phyloP scores from a whole-genome alignment of 2,797 vertebrate genomes.

The Sternarchorhynchus goeldii region DNA sequence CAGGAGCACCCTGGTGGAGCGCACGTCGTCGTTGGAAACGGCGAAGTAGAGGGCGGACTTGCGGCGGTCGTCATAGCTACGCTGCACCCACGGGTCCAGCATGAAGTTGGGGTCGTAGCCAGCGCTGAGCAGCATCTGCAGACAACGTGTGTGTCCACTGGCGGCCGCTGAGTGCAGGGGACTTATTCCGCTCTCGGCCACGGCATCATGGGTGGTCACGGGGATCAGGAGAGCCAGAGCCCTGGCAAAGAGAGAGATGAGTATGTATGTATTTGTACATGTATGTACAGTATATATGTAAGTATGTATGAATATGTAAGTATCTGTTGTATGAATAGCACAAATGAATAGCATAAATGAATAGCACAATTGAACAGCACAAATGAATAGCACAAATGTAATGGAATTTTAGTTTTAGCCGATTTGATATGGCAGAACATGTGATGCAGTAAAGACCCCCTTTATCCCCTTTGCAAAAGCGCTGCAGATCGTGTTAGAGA shows the following conservation, averaged over 20 bases:
- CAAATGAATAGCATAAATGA: not conserved
- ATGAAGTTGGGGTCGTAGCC: constrained; percentile 93
- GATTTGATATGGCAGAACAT: not conserved
- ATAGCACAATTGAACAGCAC: too few relatives aligned
- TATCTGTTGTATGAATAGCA: not conserved
- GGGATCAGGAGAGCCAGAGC: constrained; percentile 83
- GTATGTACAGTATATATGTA: too few relatives aligned
- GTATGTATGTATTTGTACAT: not conserved
- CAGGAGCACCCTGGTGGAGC: constrained; percentile 80
- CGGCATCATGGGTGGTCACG: constrained; percentile 78
- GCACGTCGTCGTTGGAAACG: constrained; percentile 86
- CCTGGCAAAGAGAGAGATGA: constrained; percentile 64
- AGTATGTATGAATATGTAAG: too few relatives aligned
- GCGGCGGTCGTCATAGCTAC: constrained; percentile 87
- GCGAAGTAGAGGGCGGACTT: constrained; percentile 90
- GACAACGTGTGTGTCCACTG: constrained; percentile 84
- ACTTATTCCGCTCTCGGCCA: constrained; percentile 90
- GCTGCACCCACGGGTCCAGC: constrained; percentile 83
- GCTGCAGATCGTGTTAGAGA: too few relatives aligned
- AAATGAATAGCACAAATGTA: not conserved
- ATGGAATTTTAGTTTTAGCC: not conserved
- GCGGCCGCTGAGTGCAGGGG: constrained; percentile 92
- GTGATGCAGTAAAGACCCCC: too few relatives aligned
- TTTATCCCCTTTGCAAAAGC: not conserved
- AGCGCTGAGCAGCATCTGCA: constrained; percentile 84